These are phyloP conservation scores for Aphodius sticticus DNA, from an alignment of 2,888 invertebrate species.

Conservation along the genomic window DNA sequence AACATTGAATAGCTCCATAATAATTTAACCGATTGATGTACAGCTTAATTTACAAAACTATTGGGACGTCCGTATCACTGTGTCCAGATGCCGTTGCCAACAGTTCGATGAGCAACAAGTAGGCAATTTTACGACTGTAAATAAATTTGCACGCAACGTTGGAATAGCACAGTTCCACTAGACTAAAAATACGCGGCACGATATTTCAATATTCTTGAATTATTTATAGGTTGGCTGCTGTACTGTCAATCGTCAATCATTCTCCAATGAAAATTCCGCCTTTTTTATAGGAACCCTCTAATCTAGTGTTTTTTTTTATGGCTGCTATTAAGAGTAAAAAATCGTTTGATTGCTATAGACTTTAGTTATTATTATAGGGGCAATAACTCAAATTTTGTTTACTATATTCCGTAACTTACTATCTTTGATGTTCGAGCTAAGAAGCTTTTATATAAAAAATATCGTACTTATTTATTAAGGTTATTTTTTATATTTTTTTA, in stretches of 20 bases:
- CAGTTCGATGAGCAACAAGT: not conserved
- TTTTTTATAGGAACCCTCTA: not conserved
- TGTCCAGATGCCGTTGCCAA: not conserved
- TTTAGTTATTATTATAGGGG: not conserved
- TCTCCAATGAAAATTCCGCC: not conserved
- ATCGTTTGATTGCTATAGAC: not conserved
- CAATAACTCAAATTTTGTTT: not conserved
- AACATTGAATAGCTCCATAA: constrained; percentile 6
- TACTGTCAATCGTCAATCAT: not conserved
- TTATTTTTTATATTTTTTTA: too few species aligned
- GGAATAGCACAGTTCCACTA: not conserved
- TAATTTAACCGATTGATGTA: not conserved
- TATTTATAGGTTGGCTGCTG: not conserved
- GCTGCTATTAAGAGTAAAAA: not conserved
- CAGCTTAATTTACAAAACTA: not conserved
- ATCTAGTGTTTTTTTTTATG: not conserved
- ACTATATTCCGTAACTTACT: not conserved
- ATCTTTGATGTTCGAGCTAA: not conserved
- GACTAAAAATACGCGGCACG: not conserved
- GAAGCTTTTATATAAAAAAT: not conserved
- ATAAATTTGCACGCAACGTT: not conserved
- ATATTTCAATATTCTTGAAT: not conserved
- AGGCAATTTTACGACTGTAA: not conserved
- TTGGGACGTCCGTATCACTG: not conserved
- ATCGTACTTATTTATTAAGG: not conserved